phyloP scores from a whole-genome alignment of 2,888 invertebrate species.

The Cephus spinipes region DNA sequence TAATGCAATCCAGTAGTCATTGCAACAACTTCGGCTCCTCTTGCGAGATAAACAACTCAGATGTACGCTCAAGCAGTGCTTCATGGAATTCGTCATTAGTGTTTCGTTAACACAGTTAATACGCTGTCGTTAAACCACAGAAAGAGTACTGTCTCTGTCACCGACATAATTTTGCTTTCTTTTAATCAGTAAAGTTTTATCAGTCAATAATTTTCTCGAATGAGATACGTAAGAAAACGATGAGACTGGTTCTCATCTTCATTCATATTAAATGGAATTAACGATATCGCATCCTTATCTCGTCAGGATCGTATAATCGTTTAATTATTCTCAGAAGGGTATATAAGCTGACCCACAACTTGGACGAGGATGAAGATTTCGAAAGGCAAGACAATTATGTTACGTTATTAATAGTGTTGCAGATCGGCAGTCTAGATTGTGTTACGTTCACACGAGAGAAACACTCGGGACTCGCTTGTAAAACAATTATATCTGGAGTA shows the following conservation, averaged over 20 bases:
- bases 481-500: background rate
- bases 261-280: background rate
- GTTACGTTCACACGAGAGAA: background rate
- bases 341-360: background rate
- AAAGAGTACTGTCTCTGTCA: background rate
- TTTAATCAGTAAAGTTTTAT: background rate
- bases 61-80: background rate
- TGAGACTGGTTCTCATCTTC: background rate
- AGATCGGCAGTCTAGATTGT: background rate
- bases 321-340: background rate
- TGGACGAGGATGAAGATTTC: constrained; percentile 1
- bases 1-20: background rate
- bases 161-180: background rate
- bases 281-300: background rate
- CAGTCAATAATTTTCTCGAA: background rate
- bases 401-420: constrained; percentile 3
- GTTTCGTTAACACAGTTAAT: background rate
- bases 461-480: background rate
- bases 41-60: background rate
- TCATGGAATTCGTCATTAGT: background rate
- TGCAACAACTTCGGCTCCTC: background rate
- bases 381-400: constrained; percentile 2
- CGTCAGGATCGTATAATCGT: background rate
- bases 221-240: background rate
- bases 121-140: background rate